These are phyloP conservation scores for Melanocharis versteri DNA, from an alignment of 2,113 vertebrate genomes.

Conservation along the genomic window DNA sequence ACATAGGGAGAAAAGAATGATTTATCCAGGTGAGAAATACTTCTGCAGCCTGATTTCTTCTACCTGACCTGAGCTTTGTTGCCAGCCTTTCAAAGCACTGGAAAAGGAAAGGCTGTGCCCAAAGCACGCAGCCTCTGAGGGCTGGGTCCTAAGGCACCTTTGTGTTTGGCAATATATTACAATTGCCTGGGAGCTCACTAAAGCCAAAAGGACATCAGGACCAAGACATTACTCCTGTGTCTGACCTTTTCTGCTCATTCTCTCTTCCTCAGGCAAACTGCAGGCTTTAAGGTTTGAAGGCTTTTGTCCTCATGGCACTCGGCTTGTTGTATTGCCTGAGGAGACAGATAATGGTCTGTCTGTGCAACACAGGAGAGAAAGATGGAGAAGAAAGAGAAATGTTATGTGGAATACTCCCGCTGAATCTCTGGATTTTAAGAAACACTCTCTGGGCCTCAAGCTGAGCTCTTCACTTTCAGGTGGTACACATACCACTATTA, in stretches of 20 bases:
- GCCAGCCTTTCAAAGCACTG: not conserved
- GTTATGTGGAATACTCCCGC: not conserved
- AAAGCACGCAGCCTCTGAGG: not conserved
- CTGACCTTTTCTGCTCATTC: not conserved
- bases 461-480: not conserved
- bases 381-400: not conserved
- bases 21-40: not conserved
- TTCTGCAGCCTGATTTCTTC: not conserved
- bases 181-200: not conserved
- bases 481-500: not conserved
- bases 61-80: not conserved
- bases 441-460: not conserved
- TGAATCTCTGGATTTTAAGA: not conserved
- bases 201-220: not conserved
- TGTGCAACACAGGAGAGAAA: not conserved
- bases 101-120: not conserved
- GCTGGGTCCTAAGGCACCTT: not conserved
- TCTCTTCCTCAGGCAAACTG: not conserved
- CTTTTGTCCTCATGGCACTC: not conserved
- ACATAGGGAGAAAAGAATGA: not conserved
- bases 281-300: not conserved
- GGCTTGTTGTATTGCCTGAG: not conserved
- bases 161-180: not conserved
- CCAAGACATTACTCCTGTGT: not conserved
- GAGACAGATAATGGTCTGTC: not conserved